These are phyloP conservation scores for Drosophila siamana DNA, from an alignment of 2,888 invertebrate species.

Conservation along the genomic window DNA sequence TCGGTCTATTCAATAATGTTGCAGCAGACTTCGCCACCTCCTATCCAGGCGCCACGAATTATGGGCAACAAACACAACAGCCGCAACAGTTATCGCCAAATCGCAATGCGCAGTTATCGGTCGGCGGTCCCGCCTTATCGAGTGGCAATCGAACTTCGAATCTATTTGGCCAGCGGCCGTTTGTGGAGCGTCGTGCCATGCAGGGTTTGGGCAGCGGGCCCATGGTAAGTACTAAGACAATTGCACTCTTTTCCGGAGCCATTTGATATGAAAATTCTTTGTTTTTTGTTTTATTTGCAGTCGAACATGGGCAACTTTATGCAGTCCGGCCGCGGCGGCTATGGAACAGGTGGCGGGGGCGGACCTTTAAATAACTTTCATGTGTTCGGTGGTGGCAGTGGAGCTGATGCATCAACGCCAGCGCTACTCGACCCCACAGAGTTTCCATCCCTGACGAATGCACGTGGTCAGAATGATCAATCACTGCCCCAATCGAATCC, in stretches of 20 bases:
- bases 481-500: constrained; percentile 92
- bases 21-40: constrained; percentile 62
- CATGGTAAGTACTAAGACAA: constrained; percentile 78
- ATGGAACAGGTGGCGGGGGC: constrained; percentile 87
- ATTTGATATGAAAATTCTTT: constrained; percentile 1
- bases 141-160: constrained; percentile 86
- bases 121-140: constrained; percentile 87
- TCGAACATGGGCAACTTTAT: constrained; percentile 89
- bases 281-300: constrained; percentile 76
- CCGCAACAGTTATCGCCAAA: constrained; percentile 87
- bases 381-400: constrained; percentile 92
- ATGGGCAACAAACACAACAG: constrained; percentile 85
- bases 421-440: constrained; percentile 96
- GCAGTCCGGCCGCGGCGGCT: constrained; percentile 87
- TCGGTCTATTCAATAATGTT: constrained; percentile 1
- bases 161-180: constrained; percentile 92
- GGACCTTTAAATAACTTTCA: constrained; percentile 91
- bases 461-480: constrained; percentile 92
- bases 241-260: too few relatives aligned
- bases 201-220: constrained; percentile 85
- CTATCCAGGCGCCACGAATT: constrained; percentile 85
- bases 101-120: constrained; percentile 86
- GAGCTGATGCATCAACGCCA: constrained; percentile 89
- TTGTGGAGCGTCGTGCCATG: constrained; percentile 91
- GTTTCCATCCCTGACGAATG: constrained; percentile 94